Evolutionary conservation across 2,113 vertebrate species (phyloP).

Genomic region (Entelurus aequoreus): DNA sequence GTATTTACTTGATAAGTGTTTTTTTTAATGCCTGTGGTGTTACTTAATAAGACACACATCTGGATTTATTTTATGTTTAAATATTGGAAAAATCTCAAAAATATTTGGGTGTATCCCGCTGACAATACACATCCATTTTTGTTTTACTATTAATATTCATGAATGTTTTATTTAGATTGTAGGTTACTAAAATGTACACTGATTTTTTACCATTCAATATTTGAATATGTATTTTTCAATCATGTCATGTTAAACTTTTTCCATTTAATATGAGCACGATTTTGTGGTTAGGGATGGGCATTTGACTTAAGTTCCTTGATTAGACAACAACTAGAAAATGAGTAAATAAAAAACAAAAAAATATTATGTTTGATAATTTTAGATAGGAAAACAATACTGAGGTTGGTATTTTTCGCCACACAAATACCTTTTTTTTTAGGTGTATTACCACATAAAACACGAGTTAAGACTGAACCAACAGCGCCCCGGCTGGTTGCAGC

Average conservation of each 20-base stretch:
- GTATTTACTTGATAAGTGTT: constrained; percentile 22
- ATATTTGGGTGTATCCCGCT: too few species aligned
- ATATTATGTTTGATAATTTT: too few species aligned
- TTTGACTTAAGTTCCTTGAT: neutral
- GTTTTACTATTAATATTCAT: too few species aligned
- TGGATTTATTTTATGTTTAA: constrained; percentile 6
- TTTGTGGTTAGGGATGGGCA: neutral
- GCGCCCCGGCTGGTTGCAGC: too few species aligned
- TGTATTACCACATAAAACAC: too few species aligned
- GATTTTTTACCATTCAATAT: neutral
- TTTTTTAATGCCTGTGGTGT: constrained; percentile 11
- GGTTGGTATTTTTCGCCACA: too few species aligned
- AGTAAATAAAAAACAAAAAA: too few species aligned
- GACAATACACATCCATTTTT: too few species aligned
- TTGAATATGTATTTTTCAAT: constrained; percentile 3
- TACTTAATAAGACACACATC: constrained; percentile 5
- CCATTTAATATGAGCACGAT: constrained; percentile 5
- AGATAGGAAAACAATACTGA: too few species aligned
- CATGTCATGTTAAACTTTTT: constrained; percentile 12
- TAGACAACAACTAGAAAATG: too few species aligned
- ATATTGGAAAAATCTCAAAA: neutral
- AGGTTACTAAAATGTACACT: constrained; percentile 9
- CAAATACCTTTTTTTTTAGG: too few species aligned
- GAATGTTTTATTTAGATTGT: neutral
- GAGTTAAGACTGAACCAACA: too few species aligned